These are phyloP conservation scores for Rhagologus leucostigma DNA, from an alignment of 2,113 vertebrate genomes.

Conservation along the genomic window DNA sequence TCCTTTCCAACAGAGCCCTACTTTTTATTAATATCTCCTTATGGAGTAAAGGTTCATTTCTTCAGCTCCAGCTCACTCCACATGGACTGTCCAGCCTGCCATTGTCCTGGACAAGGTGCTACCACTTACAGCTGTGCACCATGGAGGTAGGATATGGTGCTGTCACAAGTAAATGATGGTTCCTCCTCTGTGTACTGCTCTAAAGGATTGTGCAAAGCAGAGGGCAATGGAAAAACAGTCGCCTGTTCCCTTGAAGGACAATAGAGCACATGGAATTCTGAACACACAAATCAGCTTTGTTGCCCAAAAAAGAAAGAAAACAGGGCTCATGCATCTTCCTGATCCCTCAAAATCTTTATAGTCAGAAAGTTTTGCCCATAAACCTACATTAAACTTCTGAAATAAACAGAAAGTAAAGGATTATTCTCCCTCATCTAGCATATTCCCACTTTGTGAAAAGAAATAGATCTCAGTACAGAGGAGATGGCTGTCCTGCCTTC, in stretches of 20 bases:
- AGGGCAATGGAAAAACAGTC: not conserved
- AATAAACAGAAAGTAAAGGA: not conserved
- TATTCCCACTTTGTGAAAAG: not conserved
- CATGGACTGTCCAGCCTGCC: not conserved
- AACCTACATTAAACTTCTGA: not conserved
- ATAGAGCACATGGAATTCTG: not conserved
- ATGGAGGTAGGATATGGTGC: not conserved
- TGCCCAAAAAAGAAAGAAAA: not conserved
- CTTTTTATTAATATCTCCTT: not conserved
- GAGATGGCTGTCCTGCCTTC: not conserved
- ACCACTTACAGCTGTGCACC: not conserved
- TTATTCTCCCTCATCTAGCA: not conserved
- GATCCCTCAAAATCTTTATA: not conserved
- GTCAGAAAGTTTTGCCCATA: not conserved
- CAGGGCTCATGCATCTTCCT: not conserved
- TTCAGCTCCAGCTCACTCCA: not conserved
- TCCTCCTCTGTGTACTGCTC: not conserved
- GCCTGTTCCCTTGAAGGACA: not conserved
- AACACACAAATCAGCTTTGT: not conserved
- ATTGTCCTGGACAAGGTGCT: not conserved
- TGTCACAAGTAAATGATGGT: not conserved
- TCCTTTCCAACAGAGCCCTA: not conserved
- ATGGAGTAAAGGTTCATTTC: not conserved
- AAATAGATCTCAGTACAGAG: not conserved
- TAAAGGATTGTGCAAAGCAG: not conserved